Conservation (phyloP, 2,797 vertebrate species). For the Muscicapa comitata region DNA sequence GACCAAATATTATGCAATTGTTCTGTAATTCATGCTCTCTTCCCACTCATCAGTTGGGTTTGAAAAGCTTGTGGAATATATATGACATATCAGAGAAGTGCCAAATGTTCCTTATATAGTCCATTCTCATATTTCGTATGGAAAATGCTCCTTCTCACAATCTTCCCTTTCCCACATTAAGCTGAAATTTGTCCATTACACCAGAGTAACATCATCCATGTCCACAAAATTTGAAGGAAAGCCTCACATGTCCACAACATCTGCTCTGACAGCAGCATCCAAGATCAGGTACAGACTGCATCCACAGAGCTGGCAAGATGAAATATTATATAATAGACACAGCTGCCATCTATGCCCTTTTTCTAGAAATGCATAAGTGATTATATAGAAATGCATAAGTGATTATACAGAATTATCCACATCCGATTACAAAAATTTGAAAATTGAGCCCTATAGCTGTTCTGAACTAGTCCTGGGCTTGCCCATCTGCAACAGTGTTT, state of each 20-base stretch:
- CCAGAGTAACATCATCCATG: neutral
- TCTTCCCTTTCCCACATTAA: neutral
- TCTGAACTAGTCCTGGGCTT: neutral
- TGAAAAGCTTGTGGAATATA: constrained; percentile 9
- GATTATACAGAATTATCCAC: neutral
- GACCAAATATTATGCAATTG: constrained; percentile 24
- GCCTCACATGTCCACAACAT: fast-evolving
- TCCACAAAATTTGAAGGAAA: neutral
- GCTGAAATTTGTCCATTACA: neutral
- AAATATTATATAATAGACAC: neutral
- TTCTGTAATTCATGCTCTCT: neutral
- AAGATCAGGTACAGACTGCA: neutral
- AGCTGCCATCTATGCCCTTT: neutral
- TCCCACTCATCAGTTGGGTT: neutral
- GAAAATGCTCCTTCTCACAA: neutral
- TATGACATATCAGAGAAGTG: neutral
- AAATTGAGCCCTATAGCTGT: neutral
- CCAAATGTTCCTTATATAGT: neutral
- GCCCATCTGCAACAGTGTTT: fast-evolving
- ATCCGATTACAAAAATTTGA: neutral
- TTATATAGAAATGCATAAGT: neutral
- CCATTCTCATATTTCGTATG: neutral
- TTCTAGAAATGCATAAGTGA: neutral
- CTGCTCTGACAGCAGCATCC: neutral
- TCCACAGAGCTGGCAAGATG: neutral